Conservation (phyloP, 2,888 invertebrate species). For the Diplazon laetatorius region DNA sequence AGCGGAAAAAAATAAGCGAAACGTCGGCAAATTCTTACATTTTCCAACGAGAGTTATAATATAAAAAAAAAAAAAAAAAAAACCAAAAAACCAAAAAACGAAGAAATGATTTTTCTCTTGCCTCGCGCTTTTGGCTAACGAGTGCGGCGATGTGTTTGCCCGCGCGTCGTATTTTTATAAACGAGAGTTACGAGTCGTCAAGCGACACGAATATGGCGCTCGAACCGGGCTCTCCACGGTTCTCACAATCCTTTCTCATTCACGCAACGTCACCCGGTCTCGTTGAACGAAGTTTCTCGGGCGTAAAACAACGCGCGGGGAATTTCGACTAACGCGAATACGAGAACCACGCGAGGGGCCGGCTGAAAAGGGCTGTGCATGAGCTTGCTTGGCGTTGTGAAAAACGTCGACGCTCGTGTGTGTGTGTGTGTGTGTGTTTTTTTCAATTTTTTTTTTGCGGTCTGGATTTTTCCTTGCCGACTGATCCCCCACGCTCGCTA, state of each 20-base stretch:
- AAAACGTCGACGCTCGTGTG: no score
- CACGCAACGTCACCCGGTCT: constrained; percentile 30
- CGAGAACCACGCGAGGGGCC: neutral
- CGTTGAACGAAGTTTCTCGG: constrained; percentile 44
- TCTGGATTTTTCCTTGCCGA: neutral
- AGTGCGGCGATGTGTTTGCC: constrained; percentile 52
- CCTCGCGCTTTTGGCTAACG: constrained; percentile 35
- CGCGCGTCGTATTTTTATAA: constrained; percentile 37
- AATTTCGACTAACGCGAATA: constrained; percentile 14
- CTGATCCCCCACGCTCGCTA: constrained; percentile 15
- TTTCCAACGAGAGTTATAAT: no score
- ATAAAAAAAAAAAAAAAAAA: no score
- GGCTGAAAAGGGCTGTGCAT: neutral
- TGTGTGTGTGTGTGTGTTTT: constrained; percentile 30
- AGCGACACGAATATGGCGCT: constrained; percentile 33
- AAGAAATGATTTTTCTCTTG: constrained; percentile 23
- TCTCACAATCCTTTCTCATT: constrained; percentile 33
- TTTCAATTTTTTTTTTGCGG: constrained; percentile 19
- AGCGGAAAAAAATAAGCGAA: constrained; percentile 24
- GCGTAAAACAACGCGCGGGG: constrained; percentile 39
- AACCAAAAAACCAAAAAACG: no score
- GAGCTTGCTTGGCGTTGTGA: no score
- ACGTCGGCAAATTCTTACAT: constrained; percentile 32
- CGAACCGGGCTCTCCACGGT: constrained; percentile 21
- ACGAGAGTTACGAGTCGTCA: constrained; percentile 29